Evolutionary conservation across 1,140 invertebrate species (phyloP), one percentile per base, ranked within the genome.

Genomic region (Zaprionus nigranus): DNA sequence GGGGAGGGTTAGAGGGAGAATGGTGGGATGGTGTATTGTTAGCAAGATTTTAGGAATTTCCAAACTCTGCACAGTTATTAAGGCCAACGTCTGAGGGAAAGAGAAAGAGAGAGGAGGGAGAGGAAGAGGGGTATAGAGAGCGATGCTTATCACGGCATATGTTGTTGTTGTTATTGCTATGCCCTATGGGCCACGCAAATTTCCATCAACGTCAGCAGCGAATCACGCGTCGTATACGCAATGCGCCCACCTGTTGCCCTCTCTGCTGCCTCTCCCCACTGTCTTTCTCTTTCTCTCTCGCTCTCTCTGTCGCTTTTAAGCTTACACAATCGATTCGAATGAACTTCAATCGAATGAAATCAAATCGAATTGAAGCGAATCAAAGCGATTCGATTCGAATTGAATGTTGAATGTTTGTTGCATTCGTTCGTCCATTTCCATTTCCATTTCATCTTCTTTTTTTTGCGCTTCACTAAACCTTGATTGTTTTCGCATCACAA

Each of bases 401-500:
- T 51, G 24, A 65, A 34, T 66, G 24, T 53, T 34, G 9, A 30
- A 7, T 53, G 56, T 62, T 40, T 17, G 51, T 17, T n/a, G 36
- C 51, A 69, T 61, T 43, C 30, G 17, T n/a, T 70, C 34, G 26
- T 28, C n/a, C 49, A 15, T 24, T 68, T 28, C n/a, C 49, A 15
- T 24, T 68, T 28, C 13, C 28, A 24, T 22, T 65, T 56, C 22
- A 56, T 60, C 46, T 67, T 58, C 15, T 43, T 40, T 17, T 17
- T 24, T 57, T 51, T 53, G 40, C 40, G 46, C 57, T 58, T 69
- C 59, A 75, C 62, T 75, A 70, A 75, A 58, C 26, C 30, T 49
- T 72, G 60, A 72, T 71, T 76, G 67, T 65, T 51, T 64, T 59
- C 56, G n/a, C 30, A 73, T 73, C 36, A 22, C 40, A 73, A 40